These are phyloP conservation scores for Atta texana DNA, from an alignment of 1,140 invertebrate genomes.

Conservation along the genomic window DNA sequence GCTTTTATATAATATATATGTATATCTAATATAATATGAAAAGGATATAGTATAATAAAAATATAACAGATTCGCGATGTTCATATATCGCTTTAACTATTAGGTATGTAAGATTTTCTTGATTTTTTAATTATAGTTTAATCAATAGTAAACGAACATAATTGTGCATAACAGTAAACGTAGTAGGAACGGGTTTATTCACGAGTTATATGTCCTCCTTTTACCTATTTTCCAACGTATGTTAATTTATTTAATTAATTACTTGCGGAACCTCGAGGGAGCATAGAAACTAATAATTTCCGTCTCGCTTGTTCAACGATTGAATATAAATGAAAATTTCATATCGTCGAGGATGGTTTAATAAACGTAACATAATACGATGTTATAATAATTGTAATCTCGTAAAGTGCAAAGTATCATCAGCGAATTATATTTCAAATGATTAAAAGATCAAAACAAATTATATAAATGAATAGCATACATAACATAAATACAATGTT, in stretches of 20 bases:
- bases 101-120: not conserved
- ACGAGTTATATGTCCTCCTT: constrained; percentile 16
- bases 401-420: not conserved
- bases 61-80: not conserved
- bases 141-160: constrained; percentile 26
- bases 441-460: not conserved
- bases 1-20: not conserved
- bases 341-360: constrained; percentile 30
- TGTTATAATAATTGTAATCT: constrained; percentile 7
- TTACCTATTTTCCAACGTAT: constrained; percentile 35
- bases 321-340: constrained; percentile 17
- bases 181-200: not conserved
- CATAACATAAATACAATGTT: not conserved
- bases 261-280: constrained; percentile 7
- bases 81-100: not conserved
- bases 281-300: constrained; percentile 38
- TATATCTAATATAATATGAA: not conserved
- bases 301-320: constrained; percentile 45
- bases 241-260: constrained; percentile 60
- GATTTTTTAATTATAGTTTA: constrained; percentile 58
- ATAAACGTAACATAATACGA: constrained; percentile 7
- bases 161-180: not conserved
- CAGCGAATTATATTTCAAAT: constrained; percentile 3
- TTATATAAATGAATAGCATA: not conserved
- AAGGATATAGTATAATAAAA: not conserved